Conservation (phyloP, 2,113 vertebrate species). For the Clarias magur region DNA sequence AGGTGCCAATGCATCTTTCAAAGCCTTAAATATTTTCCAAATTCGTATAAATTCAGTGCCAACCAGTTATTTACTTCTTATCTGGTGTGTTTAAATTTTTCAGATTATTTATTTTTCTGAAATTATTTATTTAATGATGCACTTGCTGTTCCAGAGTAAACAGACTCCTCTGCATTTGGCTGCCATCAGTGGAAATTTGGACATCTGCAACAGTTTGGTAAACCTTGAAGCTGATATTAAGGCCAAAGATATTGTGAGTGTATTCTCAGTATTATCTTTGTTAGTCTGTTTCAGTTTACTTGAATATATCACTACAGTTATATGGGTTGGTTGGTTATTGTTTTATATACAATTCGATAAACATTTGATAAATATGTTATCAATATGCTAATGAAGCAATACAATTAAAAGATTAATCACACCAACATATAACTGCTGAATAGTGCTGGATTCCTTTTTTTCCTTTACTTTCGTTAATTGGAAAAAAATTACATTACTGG, state of each 20-base stretch:
- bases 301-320: neutral
- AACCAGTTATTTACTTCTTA: neutral
- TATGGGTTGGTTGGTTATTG: too few species aligned
- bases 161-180: slow-evolving; percentile 66
- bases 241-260: slow-evolving; percentile 64
- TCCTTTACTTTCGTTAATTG: too few species aligned
- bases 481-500: too few species aligned
- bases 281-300: neutral
- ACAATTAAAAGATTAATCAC: too few species aligned
- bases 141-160: slow-evolving; percentile 54
- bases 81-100: neutral
- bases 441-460: too few species aligned
- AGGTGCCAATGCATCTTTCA: neutral
- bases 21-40: neutral
- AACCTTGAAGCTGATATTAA: slow-evolving; percentile 61
- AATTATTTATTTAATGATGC: neutral
- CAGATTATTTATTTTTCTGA: too few species aligned
- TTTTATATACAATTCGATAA: too few species aligned
- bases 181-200: slow-evolving; percentile 60
- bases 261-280: neutral
- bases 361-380: too few species aligned
- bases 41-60: neutral
- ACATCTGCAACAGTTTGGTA: slow-evolving; percentile 63
- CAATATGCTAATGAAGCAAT: too few species aligned
- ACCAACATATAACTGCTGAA: too few species aligned